Evolutionary conservation across 1,140 invertebrate genomes (phyloP), one percentile per base, ranked within the genome.

Genomic region (Grapholita molesta): DNA sequence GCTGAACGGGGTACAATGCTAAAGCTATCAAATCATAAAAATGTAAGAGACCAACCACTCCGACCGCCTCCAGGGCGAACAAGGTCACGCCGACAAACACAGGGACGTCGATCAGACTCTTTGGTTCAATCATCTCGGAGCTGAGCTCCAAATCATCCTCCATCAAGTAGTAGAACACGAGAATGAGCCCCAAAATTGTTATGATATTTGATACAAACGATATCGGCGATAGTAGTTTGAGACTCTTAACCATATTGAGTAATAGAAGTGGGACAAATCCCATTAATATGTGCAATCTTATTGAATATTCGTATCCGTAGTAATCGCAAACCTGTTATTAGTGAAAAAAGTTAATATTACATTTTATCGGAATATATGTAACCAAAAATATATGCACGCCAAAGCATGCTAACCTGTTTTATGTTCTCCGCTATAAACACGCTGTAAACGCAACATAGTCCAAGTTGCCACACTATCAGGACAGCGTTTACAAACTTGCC

Each of bases 401-500:
- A 94, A 81, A 18, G n/a, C n/a, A 48, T 48, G 42, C 8, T 48
- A 48, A 96, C 93, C 86, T 96, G 94, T 86, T 95, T 94, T 0
- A 96, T 74, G 83, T 95, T 97, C 66, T 94, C 93, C 0, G 96
- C 94, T 5, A 97, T 94, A 84, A 98, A 98, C 0, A 98, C 94
- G 52, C 96, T 93, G 89, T 98, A 98, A 2, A 97, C 96, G 86
- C 95, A 96, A 83, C 97, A 98, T 72, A 97, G 96, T 11, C 97
- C 97, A 52, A 97, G 90, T 89, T 98, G 97, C 76, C 96, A 97
- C n/a, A 96, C 80, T 23, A 96, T 91, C 21, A 98, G 93, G 69
- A 96, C 95, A 1, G 92, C 72, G 69, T 95, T 95, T 0, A 95
- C 94, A 18, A 94, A 84, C 32, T 88, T 83, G 67, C 94, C 94